phyloP scores from a whole-genome alignment of 2,888 invertebrate genomes.

The Gryllus longicercus region DNA sequence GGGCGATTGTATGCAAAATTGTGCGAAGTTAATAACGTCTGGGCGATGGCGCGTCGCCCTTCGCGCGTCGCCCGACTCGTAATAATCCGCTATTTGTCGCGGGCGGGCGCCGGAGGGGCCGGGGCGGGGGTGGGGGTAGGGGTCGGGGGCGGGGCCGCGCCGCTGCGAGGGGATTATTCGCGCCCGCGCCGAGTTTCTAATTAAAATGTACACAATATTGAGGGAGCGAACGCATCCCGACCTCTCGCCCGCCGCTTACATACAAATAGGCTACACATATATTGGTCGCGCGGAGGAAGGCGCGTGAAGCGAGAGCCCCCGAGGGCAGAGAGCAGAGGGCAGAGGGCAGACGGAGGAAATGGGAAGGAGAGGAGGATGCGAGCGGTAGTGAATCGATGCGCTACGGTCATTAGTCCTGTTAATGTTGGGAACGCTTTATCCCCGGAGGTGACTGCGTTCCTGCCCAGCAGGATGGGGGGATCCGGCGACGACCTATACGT shows the following conservation, averaged over 20 bases:
- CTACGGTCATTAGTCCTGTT: too few species aligned
- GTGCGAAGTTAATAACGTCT: conserved; percentile 34
- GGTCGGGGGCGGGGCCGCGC: neutral
- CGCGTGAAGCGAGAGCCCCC: neutral
- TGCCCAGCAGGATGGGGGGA: too few species aligned
- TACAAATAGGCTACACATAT: conserved; percentile 28
- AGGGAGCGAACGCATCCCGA: conserved; percentile 23
- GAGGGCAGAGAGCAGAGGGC: neutral
- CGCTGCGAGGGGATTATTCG: neutral
- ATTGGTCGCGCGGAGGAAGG: conserved; percentile 17
- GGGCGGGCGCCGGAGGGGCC: neutral
- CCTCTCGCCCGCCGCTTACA: conserved; percentile 3
- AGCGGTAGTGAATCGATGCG: too few species aligned
- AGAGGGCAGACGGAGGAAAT: too few species aligned
- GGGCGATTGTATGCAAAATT: conserved; percentile 33
- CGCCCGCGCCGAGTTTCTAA: conserved; percentile 28
- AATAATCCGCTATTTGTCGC: neutral
- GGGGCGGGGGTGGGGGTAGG: neutral
- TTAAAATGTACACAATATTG: conserved; percentile 36
- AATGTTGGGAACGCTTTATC: too few species aligned
- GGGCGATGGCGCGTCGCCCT: neutral
- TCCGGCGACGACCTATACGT: too few species aligned
- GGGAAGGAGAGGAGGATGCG: too few species aligned
- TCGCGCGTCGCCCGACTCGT: neutral
- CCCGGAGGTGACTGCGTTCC: too few species aligned